These are phyloP conservation scores for Cotesia typhae DNA, from an alignment of 1,140 invertebrate species.

Conservation along the genomic window DNA sequence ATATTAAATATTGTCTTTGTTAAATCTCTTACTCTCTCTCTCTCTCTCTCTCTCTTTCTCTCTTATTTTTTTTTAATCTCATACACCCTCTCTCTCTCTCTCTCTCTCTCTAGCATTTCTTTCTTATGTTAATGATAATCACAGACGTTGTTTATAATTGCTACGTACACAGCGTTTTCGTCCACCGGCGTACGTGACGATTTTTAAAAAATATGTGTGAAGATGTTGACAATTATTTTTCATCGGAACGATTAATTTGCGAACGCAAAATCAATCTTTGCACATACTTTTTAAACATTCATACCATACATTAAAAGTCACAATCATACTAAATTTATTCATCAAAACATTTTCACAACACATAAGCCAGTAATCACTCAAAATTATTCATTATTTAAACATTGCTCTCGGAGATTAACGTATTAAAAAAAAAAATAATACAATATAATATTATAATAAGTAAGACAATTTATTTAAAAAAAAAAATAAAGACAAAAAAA, in stretches of 20 bases:
- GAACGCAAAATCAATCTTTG: slow-evolving; percentile 32
- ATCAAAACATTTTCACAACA: slow-evolving; percentile 9
- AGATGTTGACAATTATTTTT: slow-evolving; percentile 22
- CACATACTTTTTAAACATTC: neutral
- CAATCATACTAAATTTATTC: slow-evolving; percentile 12
- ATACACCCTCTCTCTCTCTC: neutral
- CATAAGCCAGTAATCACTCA: slow-evolving; percentile 9
- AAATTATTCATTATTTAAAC: slow-evolving; percentile 3
- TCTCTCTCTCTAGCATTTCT: neutral
- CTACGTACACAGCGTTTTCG: slow-evolving; percentile 54
- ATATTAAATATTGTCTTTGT: slow-evolving; percentile 43
- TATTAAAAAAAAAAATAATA: neutral
- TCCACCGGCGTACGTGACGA: slow-evolving; percentile 44
- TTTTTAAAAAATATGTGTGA: slow-evolving; percentile 2
- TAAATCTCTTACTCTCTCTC: slow-evolving; percentile 12
- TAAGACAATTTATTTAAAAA: neutral
- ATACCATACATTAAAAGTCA: neutral
- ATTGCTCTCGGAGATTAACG: neutral
- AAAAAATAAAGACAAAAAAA: no score
- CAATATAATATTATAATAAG: neutral
- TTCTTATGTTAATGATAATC: slow-evolving; percentile 56
- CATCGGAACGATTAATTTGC: slow-evolving; percentile 37
- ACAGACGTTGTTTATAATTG: slow-evolving; percentile 56
- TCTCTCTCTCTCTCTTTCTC: slow-evolving; percentile 9
- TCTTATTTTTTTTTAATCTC: neutral